phyloP scores from a whole-genome alignment of 2,888 invertebrate genomes.

The Dynastes grantii region DNA sequence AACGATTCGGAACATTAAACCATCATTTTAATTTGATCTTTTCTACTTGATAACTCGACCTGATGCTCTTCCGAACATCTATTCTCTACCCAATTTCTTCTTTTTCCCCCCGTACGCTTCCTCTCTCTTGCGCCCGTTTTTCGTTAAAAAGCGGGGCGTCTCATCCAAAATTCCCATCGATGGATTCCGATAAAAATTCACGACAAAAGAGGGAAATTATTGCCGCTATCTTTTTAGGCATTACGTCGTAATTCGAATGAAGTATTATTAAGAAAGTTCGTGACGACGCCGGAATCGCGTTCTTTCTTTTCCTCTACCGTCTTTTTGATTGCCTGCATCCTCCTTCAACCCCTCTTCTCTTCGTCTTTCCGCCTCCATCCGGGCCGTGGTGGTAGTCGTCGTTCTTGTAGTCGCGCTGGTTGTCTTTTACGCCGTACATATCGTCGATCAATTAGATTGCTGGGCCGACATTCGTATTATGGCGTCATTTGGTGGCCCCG shows the following conservation, averaged over 20 bases:
- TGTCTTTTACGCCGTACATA: conserved; percentile 32
- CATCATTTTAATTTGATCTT: no score
- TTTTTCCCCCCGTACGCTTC: no score
- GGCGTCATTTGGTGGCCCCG: conserved; percentile 53
- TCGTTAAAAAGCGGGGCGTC: not conserved
- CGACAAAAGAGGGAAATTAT: conserved; percentile 29
- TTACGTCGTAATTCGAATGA: conserved; percentile 45
- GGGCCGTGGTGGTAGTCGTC: no score
- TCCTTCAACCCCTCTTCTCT: not conserved
- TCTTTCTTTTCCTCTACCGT: not conserved
- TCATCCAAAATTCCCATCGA: conserved; percentile 12
- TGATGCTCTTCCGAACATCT: no score
- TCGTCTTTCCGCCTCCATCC: no score
- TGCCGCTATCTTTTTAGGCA: conserved; percentile 45
- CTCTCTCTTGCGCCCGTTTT: not conserved
- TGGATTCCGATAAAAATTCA: conserved; percentile 36
- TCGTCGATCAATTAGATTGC: conserved; percentile 52
- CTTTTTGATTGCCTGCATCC: not conserved
- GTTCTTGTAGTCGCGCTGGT: not conserved
- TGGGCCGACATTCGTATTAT: conserved; percentile 49
- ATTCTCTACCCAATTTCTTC: no score
- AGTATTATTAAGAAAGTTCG: conserved; percentile 37
- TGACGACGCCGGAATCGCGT: conserved; percentile 36
- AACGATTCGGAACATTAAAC: no score
- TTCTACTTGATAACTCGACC: no score